Conservation (phyloP, 2,888 invertebrate genomes). For the Cephus runcator region DNA sequence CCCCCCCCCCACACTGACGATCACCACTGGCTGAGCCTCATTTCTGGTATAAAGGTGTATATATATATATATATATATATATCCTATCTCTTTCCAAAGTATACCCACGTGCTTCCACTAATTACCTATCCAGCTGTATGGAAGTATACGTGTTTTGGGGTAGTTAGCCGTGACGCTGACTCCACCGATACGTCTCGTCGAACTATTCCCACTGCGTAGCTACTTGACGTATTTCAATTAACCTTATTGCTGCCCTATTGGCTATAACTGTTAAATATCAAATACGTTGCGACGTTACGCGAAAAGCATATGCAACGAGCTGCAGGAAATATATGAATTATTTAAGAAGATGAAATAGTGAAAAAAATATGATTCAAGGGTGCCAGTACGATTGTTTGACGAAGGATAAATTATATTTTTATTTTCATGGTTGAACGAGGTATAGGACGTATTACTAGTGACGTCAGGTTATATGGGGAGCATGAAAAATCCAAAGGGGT, state of each 20-base stretch:
- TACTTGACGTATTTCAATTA: slow-evolving; percentile 60
- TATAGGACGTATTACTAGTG: not conserved
- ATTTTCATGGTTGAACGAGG: not conserved
- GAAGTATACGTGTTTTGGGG: slow-evolving; percentile 13
- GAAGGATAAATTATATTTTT: too few relatives aligned
- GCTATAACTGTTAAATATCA: not conserved
- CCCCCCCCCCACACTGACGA: not conserved
- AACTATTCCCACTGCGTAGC: slow-evolving; percentile 50
- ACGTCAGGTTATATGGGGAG: not conserved
- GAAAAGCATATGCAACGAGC: not conserved
- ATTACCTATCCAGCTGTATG: slow-evolving; percentile 42
- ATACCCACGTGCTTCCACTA: slow-evolving; percentile 38
- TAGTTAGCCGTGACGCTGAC: slow-evolving; percentile 13
- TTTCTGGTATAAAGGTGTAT: not conserved
- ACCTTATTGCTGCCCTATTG: slow-evolving; percentile 47
- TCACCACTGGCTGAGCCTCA: slow-evolving; percentile 4
- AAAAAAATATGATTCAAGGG: not conserved
- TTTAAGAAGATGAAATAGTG: not conserved
- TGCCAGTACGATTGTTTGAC: too few relatives aligned
- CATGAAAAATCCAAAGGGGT: not conserved
- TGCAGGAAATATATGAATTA: not conserved
- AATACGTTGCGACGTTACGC: not conserved
- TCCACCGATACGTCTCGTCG: slow-evolving; percentile 13
- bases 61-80: not conserved
- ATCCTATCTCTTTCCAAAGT: not conserved